Base-by-base conservation (phyloP, 2,797 vertebrate genomes). In the Sparidentex hasta region DNA sequence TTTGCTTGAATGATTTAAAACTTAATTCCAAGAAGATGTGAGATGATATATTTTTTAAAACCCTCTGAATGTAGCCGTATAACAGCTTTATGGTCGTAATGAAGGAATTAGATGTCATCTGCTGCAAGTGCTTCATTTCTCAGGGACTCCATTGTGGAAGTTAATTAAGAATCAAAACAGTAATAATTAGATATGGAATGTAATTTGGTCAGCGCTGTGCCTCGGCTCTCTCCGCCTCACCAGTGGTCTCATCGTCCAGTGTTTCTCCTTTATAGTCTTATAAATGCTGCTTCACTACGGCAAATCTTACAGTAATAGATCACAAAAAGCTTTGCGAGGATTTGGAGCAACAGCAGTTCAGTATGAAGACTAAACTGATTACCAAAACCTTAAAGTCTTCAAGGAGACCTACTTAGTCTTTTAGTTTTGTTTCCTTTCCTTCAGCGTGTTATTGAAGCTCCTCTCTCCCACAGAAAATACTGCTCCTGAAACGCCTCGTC, bases 161-260 rank as follows among this genome's bases (percentile, higher is more conserved):
- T 72, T 73, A 70, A 83, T 69, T 33, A 74, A 74, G 21, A 70
- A 48, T 47, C 43, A 50, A 71, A 71, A 65, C 33, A 51, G 43
- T 29, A 76, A 67, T 76, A 59, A 74, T 79, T 63, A 69, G 16
- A 51, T 66, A 25, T 18, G 41, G 29, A 61, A 56, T 52, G 66
- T 64, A 55, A 80, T 77, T 79, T 62, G 47, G 66, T 54, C 66
- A 44, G 69, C 25, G 20, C 11, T 46, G 16, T 33, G 11, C 47
- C 52, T 64, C 43, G 16, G 47, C 46, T 76, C 9, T 46, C 21
- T 55, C 54, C 52, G 50, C 41, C 20, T 74, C 11, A 43, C 11
- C 12, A 48, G 17, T 12, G 41, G 71, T 18, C 38, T 16, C 9
- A 7, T 43, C 13, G 56, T 66, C 1, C 55, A 44, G 5, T 13